Evolutionary conservation across 2,113 vertebrate genomes (phyloP).

Genomic region (Phyllostomus discolor): DNA sequence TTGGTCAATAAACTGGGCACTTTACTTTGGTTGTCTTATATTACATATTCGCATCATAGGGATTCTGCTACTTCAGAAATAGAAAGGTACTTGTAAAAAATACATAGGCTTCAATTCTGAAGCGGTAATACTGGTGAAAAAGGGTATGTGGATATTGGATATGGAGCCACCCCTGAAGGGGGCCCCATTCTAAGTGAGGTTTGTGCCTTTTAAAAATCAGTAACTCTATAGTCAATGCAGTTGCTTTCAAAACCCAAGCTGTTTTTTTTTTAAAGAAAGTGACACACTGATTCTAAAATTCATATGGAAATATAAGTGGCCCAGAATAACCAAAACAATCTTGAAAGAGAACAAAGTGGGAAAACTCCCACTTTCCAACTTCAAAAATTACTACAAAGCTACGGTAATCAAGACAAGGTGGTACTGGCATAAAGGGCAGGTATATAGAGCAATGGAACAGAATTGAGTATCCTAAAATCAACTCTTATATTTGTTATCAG

Average conservation of each 20-base stretch:
- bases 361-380: not conserved
- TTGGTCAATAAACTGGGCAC: not conserved
- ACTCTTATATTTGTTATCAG: not conserved
- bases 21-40: slow-evolving; percentile 26
- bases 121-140: not conserved
- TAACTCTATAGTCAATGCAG: not conserved
- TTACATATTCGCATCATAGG: not conserved
- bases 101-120: not conserved
- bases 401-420: not conserved
- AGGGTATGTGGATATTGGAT: not conserved
- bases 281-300: slow-evolving; percentile 10
- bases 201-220: not conserved
- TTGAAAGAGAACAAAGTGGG: not conserved
- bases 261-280: not conserved
- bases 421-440: not conserved
- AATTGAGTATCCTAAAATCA: slow-evolving; percentile 13
- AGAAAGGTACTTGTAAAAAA: not conserved
- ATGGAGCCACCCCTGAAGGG: not conserved
- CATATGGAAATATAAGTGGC: not conserved
- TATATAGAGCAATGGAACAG: not conserved
- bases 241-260: slow-evolving; percentile 14
- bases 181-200: slow-evolving; percentile 5
- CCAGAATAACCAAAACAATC: not conserved
- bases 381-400: slow-evolving; percentile 29
- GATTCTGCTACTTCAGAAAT: slow-evolving; percentile 15